Evolutionary conservation across 2,113 vertebrate genomes (phyloP), one percentile per base, ranked within the genome.

Genomic region (Rhinogobius similis): DNA sequence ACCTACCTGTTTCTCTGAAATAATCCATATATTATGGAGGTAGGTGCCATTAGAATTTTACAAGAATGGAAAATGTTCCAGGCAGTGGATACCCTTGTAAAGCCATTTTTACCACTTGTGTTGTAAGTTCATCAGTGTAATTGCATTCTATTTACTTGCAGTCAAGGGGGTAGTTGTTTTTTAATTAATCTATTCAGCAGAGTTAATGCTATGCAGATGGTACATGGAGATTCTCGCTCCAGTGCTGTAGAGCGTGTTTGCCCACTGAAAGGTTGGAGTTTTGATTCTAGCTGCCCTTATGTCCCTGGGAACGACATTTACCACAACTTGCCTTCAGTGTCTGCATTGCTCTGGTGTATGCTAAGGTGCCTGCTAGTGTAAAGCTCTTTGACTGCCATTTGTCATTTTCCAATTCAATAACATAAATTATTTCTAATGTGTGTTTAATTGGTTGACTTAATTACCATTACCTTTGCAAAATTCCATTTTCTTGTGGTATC

Each of bases 401-500:
- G 43, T 18, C 43, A 20, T 16, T 46, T 5, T 20, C 16, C 16
- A 7, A 46, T 46, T 20, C 14, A 46, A 46, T 46, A 46, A 46
- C 16, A 46, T 46, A 5, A 18, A 16, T 46, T 20, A 7, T 16
- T 48, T 44, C 2, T 48, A 48, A 20, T 48, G 4, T 55, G 9
- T 55, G 23, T 26, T 27, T 29, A 7, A 27, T 13, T 18, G 13
- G 13, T 16, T 56, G 13, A 29, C 26, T 52, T 52, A 41, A 46
- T 56, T 12, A 39, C 10, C 14, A 41, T 92, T 96, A 98, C 98
- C 96, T 97, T 93, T 96, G 96, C 84, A 99, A 91, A 93, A 99
- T 97, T 84, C 98, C 98, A 52, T 99, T 99, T 93, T 99, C 98
- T 86, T 98, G 97, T 83, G 96, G 98, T 91, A 99, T 98, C 81